Conservation (phyloP, 2,888 invertebrate genomes). For the Chelonus formosanus region DNA sequence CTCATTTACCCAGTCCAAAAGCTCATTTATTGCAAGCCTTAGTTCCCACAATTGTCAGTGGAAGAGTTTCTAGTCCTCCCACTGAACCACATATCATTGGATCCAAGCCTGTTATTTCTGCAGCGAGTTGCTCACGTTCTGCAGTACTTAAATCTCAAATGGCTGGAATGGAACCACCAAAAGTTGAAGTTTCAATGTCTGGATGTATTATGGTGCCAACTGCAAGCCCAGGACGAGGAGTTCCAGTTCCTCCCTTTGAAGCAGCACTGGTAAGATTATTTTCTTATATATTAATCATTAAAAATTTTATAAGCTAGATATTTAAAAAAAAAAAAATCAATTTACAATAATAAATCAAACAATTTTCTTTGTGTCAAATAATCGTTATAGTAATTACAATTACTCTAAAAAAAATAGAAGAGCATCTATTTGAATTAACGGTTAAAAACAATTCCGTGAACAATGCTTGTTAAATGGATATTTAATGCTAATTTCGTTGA, state of each 20-base stretch:
- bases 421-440: background rate
- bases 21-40: slow-evolving; percentile 63
- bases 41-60: slow-evolving; percentile 66
- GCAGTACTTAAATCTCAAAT: slow-evolving; percentile 39
- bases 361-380: too few species aligned
- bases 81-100: slow-evolving; percentile 65
- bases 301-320: slow-evolving; percentile 7
- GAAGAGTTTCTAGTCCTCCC: slow-evolving; percentile 70
- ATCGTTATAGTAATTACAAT: background rate
- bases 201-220: slow-evolving; percentile 69
- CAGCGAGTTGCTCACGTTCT: slow-evolving; percentile 53
- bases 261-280: slow-evolving; percentile 74
- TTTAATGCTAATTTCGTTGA: background rate
- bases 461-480: background rate
- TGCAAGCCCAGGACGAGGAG: slow-evolving; percentile 68
- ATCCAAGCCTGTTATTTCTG: slow-evolving; percentile 66
- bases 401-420: background rate
- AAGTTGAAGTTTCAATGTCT: slow-evolving; percentile 68
- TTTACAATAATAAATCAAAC: too few species aligned
- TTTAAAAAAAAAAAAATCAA: slow-evolving; percentile 5
- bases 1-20: slow-evolving; percentile 63
- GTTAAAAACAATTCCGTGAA: background rate
- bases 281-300: slow-evolving; percentile 13
- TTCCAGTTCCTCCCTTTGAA: slow-evolving; percentile 72
- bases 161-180: slow-evolving; percentile 67